phyloP scores from a whole-genome alignment of 2,113 vertebrate species.

The Turdus rufiventris region DNA sequence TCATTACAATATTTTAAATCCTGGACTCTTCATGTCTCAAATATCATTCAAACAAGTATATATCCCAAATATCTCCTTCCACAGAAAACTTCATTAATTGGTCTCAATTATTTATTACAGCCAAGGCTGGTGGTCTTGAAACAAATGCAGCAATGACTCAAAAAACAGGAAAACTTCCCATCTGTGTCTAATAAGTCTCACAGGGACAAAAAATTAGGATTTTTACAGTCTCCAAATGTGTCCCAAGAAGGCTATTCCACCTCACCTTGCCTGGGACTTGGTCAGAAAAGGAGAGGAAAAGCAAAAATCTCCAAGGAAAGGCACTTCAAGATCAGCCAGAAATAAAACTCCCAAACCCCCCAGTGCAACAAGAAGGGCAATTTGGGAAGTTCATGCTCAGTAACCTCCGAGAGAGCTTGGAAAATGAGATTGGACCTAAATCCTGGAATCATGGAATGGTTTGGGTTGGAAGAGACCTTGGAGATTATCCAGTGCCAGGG shows the following conservation, averaged over 20 bases:
- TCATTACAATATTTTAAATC: not conserved
- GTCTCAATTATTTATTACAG: not conserved
- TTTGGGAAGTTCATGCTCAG: not conserved
- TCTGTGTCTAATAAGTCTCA: not conserved
- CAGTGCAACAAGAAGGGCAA: rapidly evolving
- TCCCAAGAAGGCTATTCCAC: not conserved
- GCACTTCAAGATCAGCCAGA: not conserved
- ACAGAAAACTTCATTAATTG: not conserved
- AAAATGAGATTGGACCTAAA: not conserved
- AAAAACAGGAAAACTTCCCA: not conserved
- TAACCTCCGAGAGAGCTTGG: not conserved
- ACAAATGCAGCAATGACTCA: not conserved
- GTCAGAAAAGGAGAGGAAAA: not conserved
- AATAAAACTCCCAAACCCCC: not conserved
- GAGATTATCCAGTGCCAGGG: not conserved
- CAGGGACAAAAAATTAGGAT: not conserved
- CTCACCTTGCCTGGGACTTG: not conserved
- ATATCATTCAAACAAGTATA: not conserved
- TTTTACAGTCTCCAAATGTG: not conserved
- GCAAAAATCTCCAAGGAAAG: not conserved
- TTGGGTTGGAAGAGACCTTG: not conserved
- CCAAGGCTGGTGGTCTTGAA: not conserved
- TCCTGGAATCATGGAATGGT: not conserved
- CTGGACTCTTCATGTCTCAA: not conserved
- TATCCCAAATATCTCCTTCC: not conserved